These are phyloP conservation scores for Anguilla marmorata DNA, from an alignment of 2,797 vertebrate species.

Conservation along the genomic window DNA sequence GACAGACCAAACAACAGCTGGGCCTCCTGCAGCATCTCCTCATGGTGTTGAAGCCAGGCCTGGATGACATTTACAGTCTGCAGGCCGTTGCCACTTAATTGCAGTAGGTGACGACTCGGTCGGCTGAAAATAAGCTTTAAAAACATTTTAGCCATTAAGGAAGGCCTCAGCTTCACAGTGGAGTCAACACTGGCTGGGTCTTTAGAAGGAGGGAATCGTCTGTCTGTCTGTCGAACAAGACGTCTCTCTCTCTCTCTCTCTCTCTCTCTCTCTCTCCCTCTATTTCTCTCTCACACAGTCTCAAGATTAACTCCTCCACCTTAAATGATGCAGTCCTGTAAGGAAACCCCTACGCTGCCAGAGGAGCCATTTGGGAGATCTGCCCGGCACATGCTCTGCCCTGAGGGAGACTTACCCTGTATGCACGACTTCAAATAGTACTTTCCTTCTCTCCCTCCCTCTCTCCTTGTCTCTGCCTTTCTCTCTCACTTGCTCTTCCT, in stretches of 20 bases:
- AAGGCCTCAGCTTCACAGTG: neutral
- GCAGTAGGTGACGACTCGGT: constrained; percentile 38
- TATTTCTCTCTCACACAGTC: neutral
- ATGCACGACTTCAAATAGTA: neutral
- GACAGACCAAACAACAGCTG: constrained; percentile 38
- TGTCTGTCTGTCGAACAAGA: neutral
- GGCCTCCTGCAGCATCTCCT: constrained; percentile 33
- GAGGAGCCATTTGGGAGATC: constrained; percentile 9
- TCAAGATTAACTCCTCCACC: neutral
- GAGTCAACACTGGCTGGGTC: neutral
- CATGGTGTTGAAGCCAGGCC: constrained; percentile 57
- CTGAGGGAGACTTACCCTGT: constrained; percentile 1
- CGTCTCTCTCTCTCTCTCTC: neutral
- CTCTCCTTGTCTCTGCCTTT: constrained; percentile 12
- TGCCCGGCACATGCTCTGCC: constrained; percentile 15
- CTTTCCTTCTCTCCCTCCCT: constrained; percentile 16
- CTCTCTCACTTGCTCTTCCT: neutral
- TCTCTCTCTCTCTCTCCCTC: neutral
- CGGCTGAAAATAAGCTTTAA: constrained; percentile 6
- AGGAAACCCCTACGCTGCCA: no score
- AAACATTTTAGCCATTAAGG: neutral
- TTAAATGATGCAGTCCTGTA: neutral
- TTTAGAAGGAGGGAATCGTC: neutral
- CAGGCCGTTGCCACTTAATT: constrained; percentile 64
- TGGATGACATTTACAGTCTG: constrained; percentile 73